Conservation (phyloP, 2,888 invertebrate genomes). For the Meteorus cinctellus region DNA sequence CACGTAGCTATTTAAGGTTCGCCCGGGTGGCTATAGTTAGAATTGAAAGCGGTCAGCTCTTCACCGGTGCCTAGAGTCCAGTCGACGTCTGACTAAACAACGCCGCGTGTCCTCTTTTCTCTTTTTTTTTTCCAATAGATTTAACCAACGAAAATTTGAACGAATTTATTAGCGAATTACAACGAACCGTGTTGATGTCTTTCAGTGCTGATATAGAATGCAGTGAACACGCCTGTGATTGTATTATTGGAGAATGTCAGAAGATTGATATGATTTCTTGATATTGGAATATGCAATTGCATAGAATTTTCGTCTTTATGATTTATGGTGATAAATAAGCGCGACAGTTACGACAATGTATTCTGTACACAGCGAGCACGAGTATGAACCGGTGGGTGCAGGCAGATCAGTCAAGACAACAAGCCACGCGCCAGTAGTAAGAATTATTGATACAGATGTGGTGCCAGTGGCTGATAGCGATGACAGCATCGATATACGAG, state of each 20-base stretch:
- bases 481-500: conserved; percentile 69
- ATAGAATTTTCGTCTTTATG: neutral
- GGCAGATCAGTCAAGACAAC: conserved; percentile 72
- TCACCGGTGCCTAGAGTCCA: conserved; percentile 46
- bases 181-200: neutral
- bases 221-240: neutral
- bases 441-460: conserved; percentile 73
- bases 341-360: conserved; percentile 53
- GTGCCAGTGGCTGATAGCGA: conserved; percentile 71
- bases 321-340: conserved; percentile 9
- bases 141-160: conserved; percentile 17
- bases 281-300: neutral
- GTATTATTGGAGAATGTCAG: no score
- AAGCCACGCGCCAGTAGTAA: conserved; percentile 68
- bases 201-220: neutral
- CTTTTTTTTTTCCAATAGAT: conserved; percentile 27
- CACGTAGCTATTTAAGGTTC: conserved; percentile 70
- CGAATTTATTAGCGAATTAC: neutral
- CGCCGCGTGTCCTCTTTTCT: conserved; percentile 41
- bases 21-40: conserved; percentile 72
- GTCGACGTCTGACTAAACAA: conserved; percentile 33
- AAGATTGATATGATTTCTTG: no score
- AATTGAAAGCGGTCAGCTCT: conserved; percentile 60
- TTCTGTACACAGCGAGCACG: conserved; percentile 87
- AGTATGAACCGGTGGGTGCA: conserved; percentile 91